Evolutionary conservation across 2,113 vertebrate species (phyloP).

Genomic region (Phalacrocorax aristotelis): DNA sequence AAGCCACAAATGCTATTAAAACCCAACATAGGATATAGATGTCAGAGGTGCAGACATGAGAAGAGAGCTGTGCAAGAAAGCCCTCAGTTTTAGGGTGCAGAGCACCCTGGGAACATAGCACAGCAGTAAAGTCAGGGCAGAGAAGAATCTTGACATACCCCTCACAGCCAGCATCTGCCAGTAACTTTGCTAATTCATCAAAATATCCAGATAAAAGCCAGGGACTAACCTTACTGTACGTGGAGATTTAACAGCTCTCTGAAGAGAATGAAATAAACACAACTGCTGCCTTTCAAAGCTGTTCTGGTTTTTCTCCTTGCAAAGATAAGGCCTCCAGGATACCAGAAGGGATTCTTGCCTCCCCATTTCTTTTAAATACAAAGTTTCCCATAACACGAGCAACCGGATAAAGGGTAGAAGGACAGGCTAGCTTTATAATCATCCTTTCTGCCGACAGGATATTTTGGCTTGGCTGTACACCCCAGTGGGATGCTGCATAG

Average conservation of each 20-base stretch:
- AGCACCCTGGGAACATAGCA: background rate
- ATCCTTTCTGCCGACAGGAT: background rate
- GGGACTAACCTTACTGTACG: background rate
- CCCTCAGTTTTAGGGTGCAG: background rate
- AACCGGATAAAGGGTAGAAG: background rate
- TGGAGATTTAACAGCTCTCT: background rate
- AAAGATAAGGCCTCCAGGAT: background rate
- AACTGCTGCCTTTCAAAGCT: slow-evolving; percentile 4
- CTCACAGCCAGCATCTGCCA: slow-evolving; percentile 6
- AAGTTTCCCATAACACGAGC: background rate
- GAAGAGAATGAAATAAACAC: slow-evolving; percentile 42
- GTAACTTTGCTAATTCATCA: slow-evolving; percentile 17
- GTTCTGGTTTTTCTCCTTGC: slow-evolving; percentile 33
- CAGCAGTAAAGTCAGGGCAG: background rate
- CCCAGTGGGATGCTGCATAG: background rate
- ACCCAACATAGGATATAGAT: background rate
- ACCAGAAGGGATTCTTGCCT: background rate
- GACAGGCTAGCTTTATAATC: background rate
- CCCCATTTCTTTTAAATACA: background rate
- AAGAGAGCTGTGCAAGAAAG: background rate
- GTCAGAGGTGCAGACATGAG: background rate
- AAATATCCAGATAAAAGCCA: slow-evolving; percentile 33
- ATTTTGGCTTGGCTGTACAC: background rate
- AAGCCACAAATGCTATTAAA: background rate
- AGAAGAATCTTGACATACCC: background rate